Evolutionary conservation across 2,113 vertebrate genomes (phyloP).

Genomic region (Thryonomys swinderianus): DNA sequence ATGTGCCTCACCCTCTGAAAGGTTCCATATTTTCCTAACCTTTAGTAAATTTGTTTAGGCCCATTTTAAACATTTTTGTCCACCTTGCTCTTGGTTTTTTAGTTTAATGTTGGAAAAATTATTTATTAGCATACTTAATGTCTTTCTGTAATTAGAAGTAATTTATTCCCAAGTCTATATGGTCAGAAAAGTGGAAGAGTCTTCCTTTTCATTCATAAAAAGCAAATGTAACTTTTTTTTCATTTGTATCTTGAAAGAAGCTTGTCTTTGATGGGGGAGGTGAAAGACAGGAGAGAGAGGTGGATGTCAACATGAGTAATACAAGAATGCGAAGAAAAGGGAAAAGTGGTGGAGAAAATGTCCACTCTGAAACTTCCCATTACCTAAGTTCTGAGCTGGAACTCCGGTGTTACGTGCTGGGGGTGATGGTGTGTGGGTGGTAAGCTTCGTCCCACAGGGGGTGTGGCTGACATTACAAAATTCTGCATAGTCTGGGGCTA

Average conservation of each 20-base stretch:
- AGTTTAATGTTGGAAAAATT: conserved; percentile 26
- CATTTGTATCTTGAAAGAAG: neutral
- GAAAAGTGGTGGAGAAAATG: conserved; percentile 28
- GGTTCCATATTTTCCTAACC: conserved; percentile 22
- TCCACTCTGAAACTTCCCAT: conserved; percentile 12
- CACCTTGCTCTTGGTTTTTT: conserved; percentile 33
- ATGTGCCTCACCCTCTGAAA: conserved; percentile 34
- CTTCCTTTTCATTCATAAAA: conserved; percentile 28
- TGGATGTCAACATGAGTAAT: conserved; percentile 40
- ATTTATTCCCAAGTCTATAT: neutral
- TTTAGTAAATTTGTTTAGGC: conserved; percentile 41
- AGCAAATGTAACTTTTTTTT: neutral
- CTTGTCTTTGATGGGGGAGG: neutral
- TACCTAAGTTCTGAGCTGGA: conserved; percentile 51
- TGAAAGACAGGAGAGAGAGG: neutral
- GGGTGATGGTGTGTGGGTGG: neutral
- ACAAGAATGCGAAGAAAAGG: conserved; percentile 59
- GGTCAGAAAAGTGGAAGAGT: neutral
- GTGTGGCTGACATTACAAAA: conserved; percentile 57
- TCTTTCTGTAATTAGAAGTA: conserved; percentile 10
- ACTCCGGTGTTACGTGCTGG: neutral
- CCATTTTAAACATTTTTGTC: neutral
- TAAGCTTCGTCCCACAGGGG: conserved; percentile 21
- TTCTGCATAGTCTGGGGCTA: neutral
- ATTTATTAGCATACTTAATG: neutral